These are phyloP conservation scores for Plebejus anna DNA, from an alignment of 2,888 invertebrate genomes.

Conservation along the genomic window DNA sequence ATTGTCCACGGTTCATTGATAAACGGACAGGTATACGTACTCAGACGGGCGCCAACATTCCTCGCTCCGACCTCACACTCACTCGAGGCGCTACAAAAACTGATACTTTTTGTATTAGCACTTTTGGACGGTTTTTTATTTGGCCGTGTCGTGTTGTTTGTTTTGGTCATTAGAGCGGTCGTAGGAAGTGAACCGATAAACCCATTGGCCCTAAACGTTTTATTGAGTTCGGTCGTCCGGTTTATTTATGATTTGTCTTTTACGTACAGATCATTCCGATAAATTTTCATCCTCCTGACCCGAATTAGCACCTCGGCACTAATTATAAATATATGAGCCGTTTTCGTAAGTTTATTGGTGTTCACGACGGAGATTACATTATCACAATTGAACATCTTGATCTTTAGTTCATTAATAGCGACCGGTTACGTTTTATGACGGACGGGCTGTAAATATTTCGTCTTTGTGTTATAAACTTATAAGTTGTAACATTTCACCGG, in stretches of 20 bases:
- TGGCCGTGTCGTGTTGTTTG: slow-evolving; percentile 76
- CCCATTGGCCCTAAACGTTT: slow-evolving; percentile 76
- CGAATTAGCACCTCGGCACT: slow-evolving; percentile 55
- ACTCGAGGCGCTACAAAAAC: slow-evolving; percentile 74
- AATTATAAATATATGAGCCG: slow-evolving; percentile 35
- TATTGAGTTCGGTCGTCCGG: slow-evolving; percentile 76
- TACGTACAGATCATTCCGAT: slow-evolving; percentile 30
- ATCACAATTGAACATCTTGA: slow-evolving; percentile 48
- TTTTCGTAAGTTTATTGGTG: slow-evolving; percentile 63
- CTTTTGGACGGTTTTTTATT: slow-evolving; percentile 68
- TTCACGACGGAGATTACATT: slow-evolving; percentile 44
- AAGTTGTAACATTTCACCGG: slow-evolving; percentile 41
- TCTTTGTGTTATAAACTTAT: slow-evolving; percentile 33
- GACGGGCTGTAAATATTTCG: slow-evolving; percentile 55
- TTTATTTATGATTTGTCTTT: slow-evolving; percentile 46
- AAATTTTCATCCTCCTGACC: slow-evolving; percentile 30
- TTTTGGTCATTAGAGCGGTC: slow-evolving; percentile 75
- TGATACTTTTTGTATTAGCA: slow-evolving; percentile 75
- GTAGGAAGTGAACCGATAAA: slow-evolving; percentile 78
- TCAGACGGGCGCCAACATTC: slow-evolving; percentile 81
- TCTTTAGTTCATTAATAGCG: slow-evolving; percentile 46
- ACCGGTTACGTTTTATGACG: slow-evolving; percentile 68
- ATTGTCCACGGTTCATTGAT: slow-evolving; percentile 77
- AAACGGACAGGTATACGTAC: slow-evolving; percentile 80
- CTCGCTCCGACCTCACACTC: slow-evolving; percentile 78